A percentile compares a stretch with the other conserved stretches of the same genome.
These are phyloP conservation scores for Schizothorax lantsangensis DNA, from an alignment of 2,797 vertebrate genomes.

Conservation along the genomic window DNA sequence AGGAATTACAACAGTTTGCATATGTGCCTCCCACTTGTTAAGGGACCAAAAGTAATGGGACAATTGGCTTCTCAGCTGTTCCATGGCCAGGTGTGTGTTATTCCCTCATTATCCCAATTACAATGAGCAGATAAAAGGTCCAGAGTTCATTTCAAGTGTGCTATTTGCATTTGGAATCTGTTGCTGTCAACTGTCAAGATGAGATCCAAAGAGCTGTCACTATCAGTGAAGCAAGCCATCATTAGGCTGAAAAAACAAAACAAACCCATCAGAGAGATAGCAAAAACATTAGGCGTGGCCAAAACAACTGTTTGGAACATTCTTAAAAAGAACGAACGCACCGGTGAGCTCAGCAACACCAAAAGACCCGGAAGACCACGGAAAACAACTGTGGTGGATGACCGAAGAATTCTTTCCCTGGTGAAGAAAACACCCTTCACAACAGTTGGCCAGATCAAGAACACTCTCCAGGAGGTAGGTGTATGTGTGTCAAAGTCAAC, in stretches of 20 bases:
- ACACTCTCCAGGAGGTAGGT: constrained; percentile 40
- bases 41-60: too few species aligned
- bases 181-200: constrained; percentile 26
- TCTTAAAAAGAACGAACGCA: constrained; percentile 53
- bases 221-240: constrained; percentile 58
- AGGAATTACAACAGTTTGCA: too few species aligned
- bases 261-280: constrained; percentile 47
- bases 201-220: constrained; percentile 51
- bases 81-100: too few species aligned
- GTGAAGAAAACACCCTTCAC: constrained; percentile 51
- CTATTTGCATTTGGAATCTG: too few species aligned
- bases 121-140: too few species aligned
- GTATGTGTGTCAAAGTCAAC: too few species aligned
- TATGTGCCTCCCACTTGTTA: too few species aligned
- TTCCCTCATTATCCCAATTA: too few species aligned
- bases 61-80: too few species aligned
- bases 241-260: constrained; percentile 55
- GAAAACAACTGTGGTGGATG: constrained; percentile 59
- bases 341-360: constrained; percentile 52
- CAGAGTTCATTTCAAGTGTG: too few species aligned
- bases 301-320: constrained; percentile 54
- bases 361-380: constrained; percentile 56
- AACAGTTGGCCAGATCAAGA: constrained; percentile 53
- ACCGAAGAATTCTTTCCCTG: constrained; percentile 50
- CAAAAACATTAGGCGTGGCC: not conserved